Evolutionary conservation across 92 coral and sea anemone species (phyloP).

Genomic region (Actinostola sp.): DNA sequence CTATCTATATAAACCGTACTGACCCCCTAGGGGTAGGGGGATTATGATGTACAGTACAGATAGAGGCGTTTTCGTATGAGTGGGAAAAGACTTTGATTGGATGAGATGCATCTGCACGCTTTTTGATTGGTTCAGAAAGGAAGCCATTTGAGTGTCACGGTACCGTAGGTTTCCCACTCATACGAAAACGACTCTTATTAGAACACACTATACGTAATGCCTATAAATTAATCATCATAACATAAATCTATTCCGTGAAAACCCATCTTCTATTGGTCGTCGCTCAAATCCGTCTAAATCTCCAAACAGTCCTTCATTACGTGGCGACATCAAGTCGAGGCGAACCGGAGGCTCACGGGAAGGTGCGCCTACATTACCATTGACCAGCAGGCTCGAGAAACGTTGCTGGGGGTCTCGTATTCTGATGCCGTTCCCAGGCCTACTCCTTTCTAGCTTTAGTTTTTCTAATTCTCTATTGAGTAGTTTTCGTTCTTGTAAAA

Average conservation of each 20-base stretch:
- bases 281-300: constrained; percentile 75
- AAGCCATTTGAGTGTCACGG: too few species aligned
- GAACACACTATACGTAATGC: background rate
- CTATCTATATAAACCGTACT: too few species aligned
- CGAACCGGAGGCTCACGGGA: constrained; percentile 78
- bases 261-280: constrained; percentile 47
- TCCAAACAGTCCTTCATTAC: constrained; percentile 65
- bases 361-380: constrained; percentile 55
- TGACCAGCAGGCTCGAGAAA: constrained; percentile 74
- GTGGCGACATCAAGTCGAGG: constrained; percentile 88
- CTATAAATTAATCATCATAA: constrained; percentile 32
- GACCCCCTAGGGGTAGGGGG: too few species aligned
- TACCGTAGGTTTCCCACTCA: too few species aligned
- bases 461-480: constrained; percentile 85
- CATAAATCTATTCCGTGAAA: constrained; percentile 61
- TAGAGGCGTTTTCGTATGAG: too few species aligned
- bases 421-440: constrained; percentile 75
- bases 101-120: too few species aligned
- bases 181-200: background rate
- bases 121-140: too few species aligned
- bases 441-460: constrained; percentile 78
- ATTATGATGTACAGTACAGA: too few species aligned
- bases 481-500: constrained; percentile 86
- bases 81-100: too few species aligned
- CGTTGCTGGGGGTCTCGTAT: constrained; percentile 84